Base-by-base conservation (phyloP, 2,113 vertebrate genomes). In the Budorcas taxicolor region DNA sequence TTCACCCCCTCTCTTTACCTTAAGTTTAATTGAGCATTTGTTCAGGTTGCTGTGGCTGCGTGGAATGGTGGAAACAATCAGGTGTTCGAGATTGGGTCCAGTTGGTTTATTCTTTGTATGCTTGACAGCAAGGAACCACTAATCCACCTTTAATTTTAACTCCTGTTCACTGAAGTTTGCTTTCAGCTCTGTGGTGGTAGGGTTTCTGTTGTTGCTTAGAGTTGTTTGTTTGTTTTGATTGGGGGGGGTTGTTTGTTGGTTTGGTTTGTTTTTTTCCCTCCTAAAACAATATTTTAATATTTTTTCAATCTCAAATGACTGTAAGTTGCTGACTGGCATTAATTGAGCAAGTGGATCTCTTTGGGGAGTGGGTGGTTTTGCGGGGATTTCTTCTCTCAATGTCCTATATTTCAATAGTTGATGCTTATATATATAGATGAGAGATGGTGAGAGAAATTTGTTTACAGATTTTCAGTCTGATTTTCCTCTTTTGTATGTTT, bases 401-500 rank as follows among this genome's bases (percentile, higher is more conserved):
- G 14, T 60, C 19, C 7, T 94, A 0, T 76, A 62, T 89, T 94
- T 91, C 76, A 94, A 71, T 95, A 33, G 9, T 92, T 94, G 31
- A 36, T 29, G 40, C 11, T 60, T 76, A 60, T 21, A 87, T 21
- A 87, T 76, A 60, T 17, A 83, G 40, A 91, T 57, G 60, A 92
- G n/a, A 76, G 40, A 16, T 95, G 25, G 27, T 80, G 29, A 97
- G 47, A 87, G 31, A 87, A 86, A 58, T 47, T 23, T 92, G 53
- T 64, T 62, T 81, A 31, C 55, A 40, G 71, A 76, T 43, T 43
- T 76, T 43, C 40, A 76, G 84, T 71, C 85, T 97, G 57, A 89
- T 62, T 93, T 87, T 84, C 19, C 11, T 71, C 52, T 90, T 74
- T 67, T 91, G 27, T 40, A 0, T 97, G 98, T 98, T 97, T 91